Evolutionary conservation across 2,797 vertebrate genomes (phyloP), one percentile per base, ranked within the genome.

Genomic region (Eulemur rubriventer): DNA sequence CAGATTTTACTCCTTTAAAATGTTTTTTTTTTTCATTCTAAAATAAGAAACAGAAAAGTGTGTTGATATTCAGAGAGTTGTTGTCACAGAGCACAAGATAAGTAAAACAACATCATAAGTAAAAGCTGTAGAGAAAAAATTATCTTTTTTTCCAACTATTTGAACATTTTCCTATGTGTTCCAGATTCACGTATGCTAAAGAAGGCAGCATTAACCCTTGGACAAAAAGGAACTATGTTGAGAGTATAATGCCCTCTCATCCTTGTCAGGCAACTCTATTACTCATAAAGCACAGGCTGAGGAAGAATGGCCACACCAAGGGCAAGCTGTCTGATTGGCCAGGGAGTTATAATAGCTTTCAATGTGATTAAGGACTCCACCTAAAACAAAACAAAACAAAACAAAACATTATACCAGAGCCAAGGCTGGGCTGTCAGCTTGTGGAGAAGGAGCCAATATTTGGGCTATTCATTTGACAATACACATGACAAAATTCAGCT

Each of bases 361-460:
- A 96, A 97, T 95, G 91, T 95, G 96, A 98, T 97, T 97, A 98
- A 89, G 52, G 55, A 79, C 63, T 75, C 73, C 57, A 43, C 86
- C 73, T 73, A 84, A 89, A 90, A 91, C 63, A 89, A 93, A 96
- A 89, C 67, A 8, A 79, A 91, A 69, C 65, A 63, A 73, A 89
- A 84, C 78, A 97, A 55, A 43, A 65, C 94, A 80, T 52, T 59
- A 24, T 75, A 50, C 52, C 73, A 63, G 73, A 82, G 65, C 81
- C 92, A 80, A 93, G 35, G 0, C 46, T 41, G 70, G 41, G 86
- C 90, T 92, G 96, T 96, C 93, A 91, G 91, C 63, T 90, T 75
- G 28, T 91, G 90, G 83, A 46, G 81, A 92, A 28, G 38, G 59
- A 85, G 90, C 94, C 61, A 96, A 87, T 79, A 28, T 18, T 43